Percentiles rank a stretch among this genome's conserved stretches.
phyloP scores from a whole-genome alignment of 2,797 vertebrate species.

The Parambassis ranga region DNA sequence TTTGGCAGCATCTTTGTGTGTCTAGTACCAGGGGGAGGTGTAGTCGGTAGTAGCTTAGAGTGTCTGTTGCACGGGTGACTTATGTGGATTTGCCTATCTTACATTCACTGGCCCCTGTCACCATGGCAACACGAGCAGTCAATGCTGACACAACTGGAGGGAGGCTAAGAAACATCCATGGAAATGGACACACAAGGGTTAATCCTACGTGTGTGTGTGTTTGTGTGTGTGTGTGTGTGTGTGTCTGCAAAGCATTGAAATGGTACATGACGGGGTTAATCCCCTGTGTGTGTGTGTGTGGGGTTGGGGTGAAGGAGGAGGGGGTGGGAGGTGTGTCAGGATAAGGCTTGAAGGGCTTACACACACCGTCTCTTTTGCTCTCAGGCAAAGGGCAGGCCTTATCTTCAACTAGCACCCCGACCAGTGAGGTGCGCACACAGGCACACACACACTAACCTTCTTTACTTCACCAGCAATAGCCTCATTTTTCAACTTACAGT shows the following conservation, averaged over 20 bases:
- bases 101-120: slow-evolving; percentile 72
- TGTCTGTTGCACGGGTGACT: slow-evolving; percentile 71
- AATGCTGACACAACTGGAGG: slow-evolving; percentile 70
- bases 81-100: slow-evolving; percentile 79
- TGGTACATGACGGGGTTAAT: slow-evolving; percentile 78
- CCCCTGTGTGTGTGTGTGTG: slow-evolving; percentile 39
- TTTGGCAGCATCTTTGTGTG: slow-evolving; percentile 66
- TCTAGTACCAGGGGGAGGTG: slow-evolving; percentile 61
- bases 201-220: slow-evolving; percentile 62
- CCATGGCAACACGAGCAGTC: slow-evolving; percentile 77
- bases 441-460: slow-evolving; percentile 32
- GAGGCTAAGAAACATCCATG: slow-evolving; percentile 70
- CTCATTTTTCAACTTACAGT: slow-evolving; percentile 50
- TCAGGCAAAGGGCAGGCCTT: slow-evolving; percentile 72
- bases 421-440: slow-evolving; percentile 28
- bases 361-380: slow-evolving; percentile 71
- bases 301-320: slow-evolving; percentile 48
- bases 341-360: slow-evolving; percentile 74
- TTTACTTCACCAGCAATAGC: slow-evolving; percentile 45
- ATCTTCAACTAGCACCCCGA: slow-evolving; percentile 73
- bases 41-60: slow-evolving; percentile 64
- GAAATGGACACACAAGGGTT: slow-evolving; percentile 77
- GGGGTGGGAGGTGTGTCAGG: slow-evolving; percentile 68
- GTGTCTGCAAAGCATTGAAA: slow-evolving; percentile 69
- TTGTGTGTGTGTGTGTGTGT: slow-evolving; percentile 26